Evolutionary conservation across 2,888 invertebrate species (phyloP), one percentile per base, ranked within the genome.

Genomic region (Dioctria rufipes): DNA sequence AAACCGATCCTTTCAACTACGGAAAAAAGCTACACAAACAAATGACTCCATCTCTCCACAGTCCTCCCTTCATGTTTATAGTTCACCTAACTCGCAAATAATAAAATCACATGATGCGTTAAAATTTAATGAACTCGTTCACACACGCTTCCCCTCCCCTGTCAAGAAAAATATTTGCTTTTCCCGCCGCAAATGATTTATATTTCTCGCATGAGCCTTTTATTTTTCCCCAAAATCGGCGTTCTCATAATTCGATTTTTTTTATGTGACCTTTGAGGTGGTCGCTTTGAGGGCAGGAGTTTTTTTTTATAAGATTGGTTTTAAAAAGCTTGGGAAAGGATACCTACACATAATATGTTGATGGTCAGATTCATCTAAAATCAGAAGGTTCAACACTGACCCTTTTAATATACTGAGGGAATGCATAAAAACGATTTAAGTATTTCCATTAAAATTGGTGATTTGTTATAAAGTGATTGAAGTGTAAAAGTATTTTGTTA

Each of bases 111-210:
- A 51, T 69, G 69, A 69, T 69, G 69, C 46, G 69, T 69, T 46
- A 69, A 69, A 69, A 69, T 69, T 69, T 69, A 69, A 69, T 69
- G 69, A 69, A 69, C 69, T 69, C 43, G 46, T 69, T 69, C 69
- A 49, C 51, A 66, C 71, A 71, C 54, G 39, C 54, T n/a, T 51
- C 37, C 54, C 54, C 40, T 54, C 4, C 39, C 39, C 46, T 69
- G 37, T 49, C 69, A 49, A 11, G 2, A 25, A 25, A 25, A 25
- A 25, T 2, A 25, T 25, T 25, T 25, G 25, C 25, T 25, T 25
- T 25, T 25, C 25, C 25, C 25, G 2, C 25, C 25, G 25, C 25
- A 13, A 46, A 69, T 69, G 46, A 69, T 69, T 69, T 69, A 69
- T 69, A 69, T 69, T 69, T 69, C 51, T 69, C 49, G 13, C 51